These are phyloP conservation scores for Teleopsis dalmanni DNA, from an alignment of 1,140 invertebrate species.

Conservation along the genomic window DNA sequence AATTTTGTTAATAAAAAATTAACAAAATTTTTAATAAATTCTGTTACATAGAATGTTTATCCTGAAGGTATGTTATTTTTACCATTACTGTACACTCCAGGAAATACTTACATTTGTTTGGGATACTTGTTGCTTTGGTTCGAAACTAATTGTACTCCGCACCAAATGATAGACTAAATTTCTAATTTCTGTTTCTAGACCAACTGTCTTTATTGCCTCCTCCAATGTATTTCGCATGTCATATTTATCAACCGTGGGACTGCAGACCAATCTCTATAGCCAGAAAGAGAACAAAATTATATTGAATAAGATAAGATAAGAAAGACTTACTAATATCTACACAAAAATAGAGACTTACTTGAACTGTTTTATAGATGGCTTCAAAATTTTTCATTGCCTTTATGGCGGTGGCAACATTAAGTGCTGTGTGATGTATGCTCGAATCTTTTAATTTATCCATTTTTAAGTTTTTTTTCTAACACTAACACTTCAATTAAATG, in stretches of 20 bases:
- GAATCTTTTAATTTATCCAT: conserved; percentile 51
- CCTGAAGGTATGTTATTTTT: too few species aligned
- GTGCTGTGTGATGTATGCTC: conserved; percentile 54
- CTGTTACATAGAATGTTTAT: too few species aligned
- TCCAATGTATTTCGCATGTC: conserved; percentile 70
- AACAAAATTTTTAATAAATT: too few species aligned
- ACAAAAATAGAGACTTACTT: conserved; percentile 48
- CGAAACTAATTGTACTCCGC: conserved; percentile 39
- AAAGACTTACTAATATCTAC: background rate
- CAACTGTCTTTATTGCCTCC: conserved; percentile 62
- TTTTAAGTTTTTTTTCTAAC: too few species aligned
- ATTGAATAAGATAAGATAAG: too few species aligned
- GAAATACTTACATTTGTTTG: too few species aligned
- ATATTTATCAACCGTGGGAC: conserved; percentile 59
- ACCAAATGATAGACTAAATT: conserved; percentile 79
- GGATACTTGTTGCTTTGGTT: conserved; percentile 19
- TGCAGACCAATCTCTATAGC: conserved; percentile 64
- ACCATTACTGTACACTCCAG: too few species aligned
- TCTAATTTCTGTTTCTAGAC: conserved; percentile 68
- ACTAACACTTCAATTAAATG: too few species aligned
- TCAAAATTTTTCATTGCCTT: conserved; percentile 57
- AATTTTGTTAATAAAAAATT: too few species aligned
- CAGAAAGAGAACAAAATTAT: conserved; percentile 4
- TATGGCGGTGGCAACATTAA: conserved; percentile 56
- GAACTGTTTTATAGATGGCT: conserved; percentile 55